These are phyloP conservation scores for Excalfactoria chinensis DNA, from an alignment of 2,113 vertebrate species.

Conservation along the genomic window DNA sequence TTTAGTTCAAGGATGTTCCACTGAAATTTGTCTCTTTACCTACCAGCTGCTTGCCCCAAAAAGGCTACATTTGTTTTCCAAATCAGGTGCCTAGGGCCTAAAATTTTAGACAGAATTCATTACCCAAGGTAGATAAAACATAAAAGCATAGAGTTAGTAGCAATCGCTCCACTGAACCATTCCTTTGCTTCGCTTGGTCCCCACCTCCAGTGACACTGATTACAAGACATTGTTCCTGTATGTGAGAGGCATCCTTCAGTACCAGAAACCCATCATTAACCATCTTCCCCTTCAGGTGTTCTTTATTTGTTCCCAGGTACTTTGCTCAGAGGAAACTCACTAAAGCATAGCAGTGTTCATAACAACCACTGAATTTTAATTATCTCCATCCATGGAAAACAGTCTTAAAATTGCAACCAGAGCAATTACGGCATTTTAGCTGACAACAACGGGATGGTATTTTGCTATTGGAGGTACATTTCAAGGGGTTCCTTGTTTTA, in stretches of 20 bases:
- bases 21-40: not conserved
- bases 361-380: constrained; percentile 71
- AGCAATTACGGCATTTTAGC: constrained; percentile 80
- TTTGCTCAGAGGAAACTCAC: constrained; percentile 52
- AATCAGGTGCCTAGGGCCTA: constrained; percentile 29
- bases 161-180: constrained; percentile 25
- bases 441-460: constrained; percentile 45
- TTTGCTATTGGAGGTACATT: constrained; percentile 31
- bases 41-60: not conserved
- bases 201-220: not conserved
- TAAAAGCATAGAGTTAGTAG: constrained; percentile 3
- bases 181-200: not conserved
- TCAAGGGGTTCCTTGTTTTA: constrained; percentile 26
- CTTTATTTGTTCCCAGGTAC: constrained; percentile 30
- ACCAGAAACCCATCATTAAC: constrained; percentile 44
- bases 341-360: constrained; percentile 53
- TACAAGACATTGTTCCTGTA: constrained; percentile 23
- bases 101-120: constrained; percentile 57
- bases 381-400: constrained; percentile 53
- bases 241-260: constrained; percentile 25
- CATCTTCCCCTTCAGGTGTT: constrained; percentile 47
- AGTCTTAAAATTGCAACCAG: constrained; percentile 73
- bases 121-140: constrained; percentile 50
- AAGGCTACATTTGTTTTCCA: not conserved
- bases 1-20: constrained; percentile 18